Evolutionary conservation across 2,888 invertebrate genomes (phyloP), one percentile per base, ranked within the genome.

Genomic region (Drosophila anomalata): DNA sequence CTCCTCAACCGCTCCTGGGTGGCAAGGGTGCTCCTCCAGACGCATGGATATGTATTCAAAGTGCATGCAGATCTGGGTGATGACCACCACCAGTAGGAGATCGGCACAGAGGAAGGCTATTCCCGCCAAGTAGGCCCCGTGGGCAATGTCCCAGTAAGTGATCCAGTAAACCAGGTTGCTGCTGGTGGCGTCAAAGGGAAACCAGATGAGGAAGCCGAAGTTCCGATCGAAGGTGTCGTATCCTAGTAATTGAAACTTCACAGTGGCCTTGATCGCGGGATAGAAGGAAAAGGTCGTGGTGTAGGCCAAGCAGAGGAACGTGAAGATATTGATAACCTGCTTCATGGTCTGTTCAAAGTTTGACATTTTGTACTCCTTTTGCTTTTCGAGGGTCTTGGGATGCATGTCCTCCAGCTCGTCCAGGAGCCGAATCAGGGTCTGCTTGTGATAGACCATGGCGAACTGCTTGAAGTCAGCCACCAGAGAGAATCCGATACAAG

Each of bases 51-150:
- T 80, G 26, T 83, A 83, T n/a, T 72, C 75, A 7, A 90, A 90
- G 66, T 90, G 90, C 86, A 90, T 89, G 65, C 89, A 89, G 7
- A 90, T 70, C 61, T 90, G 90, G 0, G 87, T 86, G 11, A 90
- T 78, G 17, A 88, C 79, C 3, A 88, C 81, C 20, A 90, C 84
- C 6, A 90, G 70, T 9, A 89, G 42, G 1, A 90, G 60, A 66
- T 90, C 90, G 0, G 89, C 89, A 6, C 85, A 86, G 50, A 90
- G 75, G 44, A 87, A 87, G 0, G 82, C 83, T 2, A 90, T 77
- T 12, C 89, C 90, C 0, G 90, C 84, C 48, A 90, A 51, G 52
- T 88, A 80, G 5, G 84, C 80, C 0, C 76, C 89, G 54, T 88
- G 84, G 0, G 82, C 77, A 7, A 90, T 86, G 3, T 79, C 75